phyloP scores from a whole-genome alignment of 2,888 invertebrate species.

The Thalpophila matura region DNA sequence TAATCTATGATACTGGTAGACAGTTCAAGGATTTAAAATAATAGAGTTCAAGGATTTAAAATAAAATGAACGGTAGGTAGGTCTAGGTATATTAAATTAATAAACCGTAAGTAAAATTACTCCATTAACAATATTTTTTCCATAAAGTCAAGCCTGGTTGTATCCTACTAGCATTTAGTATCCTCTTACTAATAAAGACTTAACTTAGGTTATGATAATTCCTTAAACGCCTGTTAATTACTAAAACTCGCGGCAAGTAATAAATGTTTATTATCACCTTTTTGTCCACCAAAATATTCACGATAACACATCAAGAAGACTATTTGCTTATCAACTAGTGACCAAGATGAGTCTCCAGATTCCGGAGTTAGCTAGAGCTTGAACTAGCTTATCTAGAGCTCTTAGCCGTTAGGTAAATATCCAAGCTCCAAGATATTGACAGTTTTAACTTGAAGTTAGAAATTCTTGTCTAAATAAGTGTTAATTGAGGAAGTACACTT shows the following conservation, averaged over 20 bases:
- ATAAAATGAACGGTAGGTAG: too few relatives aligned
- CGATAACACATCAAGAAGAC: background rate
- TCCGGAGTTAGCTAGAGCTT: background rate
- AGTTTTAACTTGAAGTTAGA: background rate
- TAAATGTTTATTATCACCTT: constrained; percentile 1
- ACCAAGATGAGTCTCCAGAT: background rate
- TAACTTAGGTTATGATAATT: background rate
- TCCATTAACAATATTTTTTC: too few relatives aligned
- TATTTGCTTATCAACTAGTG: constrained; percentile 8
- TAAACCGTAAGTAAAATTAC: too few relatives aligned
- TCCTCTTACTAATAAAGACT: background rate
- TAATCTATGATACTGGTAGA: too few relatives aligned
- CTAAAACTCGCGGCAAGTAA: background rate
- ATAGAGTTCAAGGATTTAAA: too few relatives aligned
- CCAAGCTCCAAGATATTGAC: background rate
- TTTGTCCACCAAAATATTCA: background rate
- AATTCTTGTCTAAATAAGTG: background rate
- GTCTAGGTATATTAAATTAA: too few relatives aligned
- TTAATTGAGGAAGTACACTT: background rate
- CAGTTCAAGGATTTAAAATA: too few relatives aligned
- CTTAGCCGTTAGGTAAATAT: too few relatives aligned
- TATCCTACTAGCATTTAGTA: background rate
- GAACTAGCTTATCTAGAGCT: too few relatives aligned
- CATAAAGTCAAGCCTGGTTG: background rate
- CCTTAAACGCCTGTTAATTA: constrained; percentile 5